Evolutionary conservation across 2,113 vertebrate genomes (phyloP), one percentile per base, ranked within the genome.

Genomic region (Saguinus imperator): DNA sequence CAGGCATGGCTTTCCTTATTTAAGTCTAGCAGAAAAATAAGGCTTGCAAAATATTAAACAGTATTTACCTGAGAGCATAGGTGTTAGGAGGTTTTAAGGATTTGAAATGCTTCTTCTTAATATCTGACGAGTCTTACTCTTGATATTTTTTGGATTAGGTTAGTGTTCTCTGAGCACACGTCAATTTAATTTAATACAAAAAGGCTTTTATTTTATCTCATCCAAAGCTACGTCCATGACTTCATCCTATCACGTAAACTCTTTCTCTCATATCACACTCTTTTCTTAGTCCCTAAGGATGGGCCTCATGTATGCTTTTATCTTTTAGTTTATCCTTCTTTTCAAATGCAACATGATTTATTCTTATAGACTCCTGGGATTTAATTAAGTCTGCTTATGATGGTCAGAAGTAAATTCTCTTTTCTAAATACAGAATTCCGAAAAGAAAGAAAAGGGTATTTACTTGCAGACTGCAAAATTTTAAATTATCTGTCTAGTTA

Each of bases 131-230:
- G 5, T 50, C 8, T 73, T 96, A 40, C 21, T 45, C 23, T 27
- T 86, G 7, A 45, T 72, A 64, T n/a, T 85, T 91, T 86, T 86
- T 29, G 14, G 29, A 37, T 87, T 70, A 95, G 37, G n/a, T 32
- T 93, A 83, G 80, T 75, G 25, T 72, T 90, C 9, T 8, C 64
- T 81, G 57, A 58, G 16, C 16, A 88, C 40, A 6, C 4, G 48
- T 79, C 40, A 57, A n/a, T 50, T 83, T 92, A 90, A 87, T 91
- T 87, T 57, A 84, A 79, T n/a, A 72, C 25, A 25, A 94, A 94
- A 92, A 73, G 43, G 29, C 3, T 43, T 91, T 93, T 92, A 68
- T 87, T 73, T 90, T 66, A 23, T 84, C 29, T 94, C 87, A 50
- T 32, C 17, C 85, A 55, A 58, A 95, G 17, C 68, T 94, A 12